Base-by-base conservation (phyloP, 2,113 vertebrate species). In the Glaucomys volans region DNA sequence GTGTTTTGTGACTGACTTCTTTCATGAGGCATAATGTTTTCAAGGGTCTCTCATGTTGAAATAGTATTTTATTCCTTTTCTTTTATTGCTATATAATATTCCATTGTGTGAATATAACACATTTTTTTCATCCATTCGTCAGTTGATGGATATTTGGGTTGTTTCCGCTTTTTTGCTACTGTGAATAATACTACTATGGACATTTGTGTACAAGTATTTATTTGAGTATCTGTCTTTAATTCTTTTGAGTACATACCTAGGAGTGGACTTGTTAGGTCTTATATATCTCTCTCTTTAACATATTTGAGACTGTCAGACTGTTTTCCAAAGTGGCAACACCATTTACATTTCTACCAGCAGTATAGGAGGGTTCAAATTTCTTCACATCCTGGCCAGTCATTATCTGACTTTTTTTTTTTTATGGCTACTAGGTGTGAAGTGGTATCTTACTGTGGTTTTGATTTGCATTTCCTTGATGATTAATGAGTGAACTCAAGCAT, bases 391-490 rank as follows among this genome's bases (percentile, higher is more conserved):
- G 75, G 64, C 40, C 77, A 84, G 24, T 76, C 80, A 35, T 77
- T 44, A 50, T 67, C 71, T 87, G 69, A 75, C 37, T 88, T 87
- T 77, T 44, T 47, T 47, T 69, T 90, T 8, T 66, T 69, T 91
- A 22, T 9, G 74, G 7, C 87, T 75, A 14, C 20, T 42, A 76
- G 64, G 64, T 80, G 35, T 42, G n/a, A 79, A 69, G 54, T 87
- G 44, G 20, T 74, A 66, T 59, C 28, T 88, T 30, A 18, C 4
- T 91, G 47, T 32, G 72, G 42, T 81, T 72, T 85, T 62, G 54
- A 59, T 84, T 91, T 94, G 32, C 7, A 47, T 90, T 94, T 92
- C 28, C 74, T 94, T 92, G 50, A 37, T 62, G 32, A 85, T 74
- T 69, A 40, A 71, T 80, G 20, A 81, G 76, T 69, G 12, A 81